These are phyloP conservation scores for Ia io DNA, from an alignment of 2,113 vertebrate genomes.

Conservation along the genomic window DNA sequence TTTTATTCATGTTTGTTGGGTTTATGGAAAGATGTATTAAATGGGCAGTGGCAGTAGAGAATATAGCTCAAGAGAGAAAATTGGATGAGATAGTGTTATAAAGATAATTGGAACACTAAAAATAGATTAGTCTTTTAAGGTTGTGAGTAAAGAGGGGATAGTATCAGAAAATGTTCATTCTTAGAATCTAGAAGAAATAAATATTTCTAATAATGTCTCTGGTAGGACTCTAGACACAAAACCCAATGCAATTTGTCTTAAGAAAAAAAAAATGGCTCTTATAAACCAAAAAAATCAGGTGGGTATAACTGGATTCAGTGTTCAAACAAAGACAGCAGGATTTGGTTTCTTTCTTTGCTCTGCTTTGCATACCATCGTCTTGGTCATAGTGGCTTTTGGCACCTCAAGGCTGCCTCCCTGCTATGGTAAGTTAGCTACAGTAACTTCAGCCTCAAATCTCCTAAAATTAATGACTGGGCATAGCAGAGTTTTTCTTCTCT, in stretches of 20 bases:
- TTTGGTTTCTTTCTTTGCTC: constrained; percentile 27
- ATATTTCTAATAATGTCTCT: neutral
- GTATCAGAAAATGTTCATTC: neutral
- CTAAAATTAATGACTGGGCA: constrained; percentile 12
- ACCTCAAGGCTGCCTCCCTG: neutral
- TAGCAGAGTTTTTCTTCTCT: neutral
- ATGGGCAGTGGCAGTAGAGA: neutral
- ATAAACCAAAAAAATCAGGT: neutral
- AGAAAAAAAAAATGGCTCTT: neutral
- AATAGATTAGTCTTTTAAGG: neutral
- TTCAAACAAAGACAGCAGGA: neutral
- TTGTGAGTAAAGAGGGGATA: constrained; percentile 2
- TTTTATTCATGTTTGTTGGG: neutral
- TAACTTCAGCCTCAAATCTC: constrained; percentile 1
- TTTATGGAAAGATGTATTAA: neutral
- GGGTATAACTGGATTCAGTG: neutral
- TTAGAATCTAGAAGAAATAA: constrained; percentile 29
- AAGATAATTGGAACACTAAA: neutral
- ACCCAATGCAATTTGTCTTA: neutral
- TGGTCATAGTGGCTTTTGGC: neutral
- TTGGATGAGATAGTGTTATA: neutral
- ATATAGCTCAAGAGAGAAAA: neutral
- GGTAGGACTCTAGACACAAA: neutral
- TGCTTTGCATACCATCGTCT: neutral
- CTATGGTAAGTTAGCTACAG: neutral